Evolutionary conservation across 2,888 invertebrate species (phyloP).

Genomic region (Bruchidius siliquastri): DNA sequence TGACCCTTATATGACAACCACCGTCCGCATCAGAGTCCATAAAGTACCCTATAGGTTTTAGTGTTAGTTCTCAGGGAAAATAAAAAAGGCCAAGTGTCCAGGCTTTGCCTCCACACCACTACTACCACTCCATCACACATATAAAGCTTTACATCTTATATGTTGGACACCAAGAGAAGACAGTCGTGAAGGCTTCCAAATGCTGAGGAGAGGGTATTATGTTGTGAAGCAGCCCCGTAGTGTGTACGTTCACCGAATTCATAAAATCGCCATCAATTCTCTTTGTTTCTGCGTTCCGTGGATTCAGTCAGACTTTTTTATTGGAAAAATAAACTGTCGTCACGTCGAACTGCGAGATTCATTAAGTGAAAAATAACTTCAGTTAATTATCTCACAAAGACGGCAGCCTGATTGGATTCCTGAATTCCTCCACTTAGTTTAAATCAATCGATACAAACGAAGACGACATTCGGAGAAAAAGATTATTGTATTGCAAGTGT

Average conservation of each 20-base stretch:
- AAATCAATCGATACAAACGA: not conserved
- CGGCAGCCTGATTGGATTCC: not conserved
- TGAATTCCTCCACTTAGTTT: not conserved
- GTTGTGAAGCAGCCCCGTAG: not conserved
- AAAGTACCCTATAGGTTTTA: too few relatives aligned
- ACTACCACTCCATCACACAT: too few relatives aligned
- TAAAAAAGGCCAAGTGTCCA: too few relatives aligned
- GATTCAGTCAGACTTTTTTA: not conserved
- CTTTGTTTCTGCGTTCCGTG: not conserved
- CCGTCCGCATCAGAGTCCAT: too few relatives aligned
- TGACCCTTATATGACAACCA: too few relatives aligned
- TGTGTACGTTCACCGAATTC: not conserved
- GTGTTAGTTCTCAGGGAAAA: too few relatives aligned
- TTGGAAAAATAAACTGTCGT: not conserved
- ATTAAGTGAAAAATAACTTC: not conserved
- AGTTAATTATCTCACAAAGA: not conserved
- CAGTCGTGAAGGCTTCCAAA: not conserved
- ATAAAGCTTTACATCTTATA: too few relatives aligned
- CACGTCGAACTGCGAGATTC: not conserved
- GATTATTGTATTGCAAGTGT: not conserved
- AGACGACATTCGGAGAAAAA: not conserved
- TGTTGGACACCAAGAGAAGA: too few relatives aligned
- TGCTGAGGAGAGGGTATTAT: not conserved
- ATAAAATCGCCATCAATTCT: not conserved
- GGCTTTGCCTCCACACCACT: too few relatives aligned